Evolutionary conservation across 2,888 invertebrate species (phyloP).

Genomic region (Platycheirus albimanus): DNA sequence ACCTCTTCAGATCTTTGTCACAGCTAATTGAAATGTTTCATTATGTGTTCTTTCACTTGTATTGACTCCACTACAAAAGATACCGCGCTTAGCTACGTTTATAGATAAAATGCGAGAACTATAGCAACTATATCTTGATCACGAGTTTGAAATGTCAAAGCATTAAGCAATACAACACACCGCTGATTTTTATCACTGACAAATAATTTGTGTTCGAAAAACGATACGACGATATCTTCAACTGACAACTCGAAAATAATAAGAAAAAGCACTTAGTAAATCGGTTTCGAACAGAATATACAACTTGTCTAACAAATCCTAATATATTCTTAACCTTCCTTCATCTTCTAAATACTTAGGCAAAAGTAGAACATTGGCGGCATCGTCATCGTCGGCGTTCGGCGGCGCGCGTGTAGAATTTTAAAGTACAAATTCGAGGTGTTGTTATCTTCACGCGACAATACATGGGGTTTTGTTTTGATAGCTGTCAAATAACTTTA

Average conservation of each 20-base stretch:
- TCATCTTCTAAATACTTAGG: background rate
- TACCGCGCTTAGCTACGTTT: conserved; percentile 60
- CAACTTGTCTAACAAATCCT: conserved; percentile 65
- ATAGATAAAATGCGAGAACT: conserved; percentile 35
- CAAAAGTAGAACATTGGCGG: conserved; percentile 17
- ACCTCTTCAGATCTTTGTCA: conserved; percentile 39
- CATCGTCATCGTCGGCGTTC: too few species aligned
- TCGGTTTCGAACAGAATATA: conserved; percentile 31
- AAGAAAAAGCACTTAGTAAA: conserved; percentile 71
- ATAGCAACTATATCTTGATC: conserved; percentile 65
- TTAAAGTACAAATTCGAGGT: background rate
- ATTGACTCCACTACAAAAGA: conserved; percentile 57
- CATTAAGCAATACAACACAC: conserved; percentile 70
- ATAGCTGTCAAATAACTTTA: background rate
- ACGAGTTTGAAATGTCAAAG: conserved; percentile 55
- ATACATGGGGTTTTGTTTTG: background rate
- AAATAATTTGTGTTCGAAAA: conserved; percentile 64
- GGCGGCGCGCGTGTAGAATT: background rate
- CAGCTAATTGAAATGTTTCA: conserved; percentile 69
- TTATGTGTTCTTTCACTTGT: conserved; percentile 56
- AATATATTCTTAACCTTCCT: conserved; percentile 27
- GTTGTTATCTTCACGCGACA: too few species aligned
- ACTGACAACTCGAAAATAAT: conserved; percentile 52
- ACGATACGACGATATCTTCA: conserved; percentile 40
- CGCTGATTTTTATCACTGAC: conserved; percentile 62